Evolutionary conservation across 1,140 invertebrate species (phyloP).

Genomic region (Drosophila malerkotliana): DNA sequence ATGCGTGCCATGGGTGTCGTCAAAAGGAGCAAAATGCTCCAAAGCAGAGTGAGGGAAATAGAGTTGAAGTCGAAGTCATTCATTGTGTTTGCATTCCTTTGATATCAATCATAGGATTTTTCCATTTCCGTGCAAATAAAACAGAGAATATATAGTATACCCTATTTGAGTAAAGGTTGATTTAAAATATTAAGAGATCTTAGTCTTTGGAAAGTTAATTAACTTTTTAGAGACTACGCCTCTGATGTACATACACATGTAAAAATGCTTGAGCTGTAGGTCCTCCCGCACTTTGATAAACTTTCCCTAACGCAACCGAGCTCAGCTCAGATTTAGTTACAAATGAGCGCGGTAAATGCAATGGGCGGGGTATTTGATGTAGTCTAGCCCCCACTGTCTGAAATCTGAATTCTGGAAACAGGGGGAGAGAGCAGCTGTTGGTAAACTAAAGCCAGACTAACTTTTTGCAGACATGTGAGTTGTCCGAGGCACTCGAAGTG

Average conservation of each 20-base stretch:
- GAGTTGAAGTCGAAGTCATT: slow-evolving; percentile 2
- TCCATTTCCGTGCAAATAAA: not conserved
- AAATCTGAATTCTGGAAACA: not conserved
- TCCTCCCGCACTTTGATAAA: slow-evolving; percentile 53
- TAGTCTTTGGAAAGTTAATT: not conserved
- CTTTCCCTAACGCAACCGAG: slow-evolving; percentile 35
- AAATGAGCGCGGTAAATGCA: slow-evolving; percentile 51
- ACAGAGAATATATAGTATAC: not conserved
- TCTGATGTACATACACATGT: slow-evolving; percentile 13
- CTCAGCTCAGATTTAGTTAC: slow-evolving; percentile 67
- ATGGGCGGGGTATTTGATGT: not conserved
- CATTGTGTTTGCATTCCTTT: not conserved
- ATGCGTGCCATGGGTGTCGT: slow-evolving; percentile 18
- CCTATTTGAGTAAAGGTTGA: not conserved
- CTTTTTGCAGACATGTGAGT: slow-evolving; percentile 56
- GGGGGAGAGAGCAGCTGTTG: slow-evolving; percentile 30
- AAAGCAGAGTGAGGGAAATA: not conserved
- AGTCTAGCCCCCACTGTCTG: not conserved
- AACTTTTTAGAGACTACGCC: not conserved
- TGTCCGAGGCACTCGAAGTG: slow-evolving; percentile 13
- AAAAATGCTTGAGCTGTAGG: slow-evolving; percentile 3
- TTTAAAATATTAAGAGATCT: not conserved
- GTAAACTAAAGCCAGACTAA: slow-evolving; percentile 48
- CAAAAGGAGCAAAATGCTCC: not conserved
- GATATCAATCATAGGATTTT: not conserved